Conservation (phyloP, 2,888 invertebrate genomes). For the Papilio protenor region DNA sequence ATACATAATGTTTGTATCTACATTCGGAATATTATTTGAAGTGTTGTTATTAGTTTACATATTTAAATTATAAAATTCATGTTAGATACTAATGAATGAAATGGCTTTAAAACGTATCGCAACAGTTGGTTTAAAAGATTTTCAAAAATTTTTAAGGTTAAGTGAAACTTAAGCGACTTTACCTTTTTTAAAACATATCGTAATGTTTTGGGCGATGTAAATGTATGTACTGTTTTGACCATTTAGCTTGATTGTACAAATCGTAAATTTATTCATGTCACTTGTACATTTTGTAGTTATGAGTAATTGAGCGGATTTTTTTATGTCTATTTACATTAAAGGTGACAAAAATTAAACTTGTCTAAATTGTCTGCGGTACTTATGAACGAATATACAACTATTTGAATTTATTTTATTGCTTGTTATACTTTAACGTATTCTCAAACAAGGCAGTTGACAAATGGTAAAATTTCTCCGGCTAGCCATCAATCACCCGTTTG, state of each 20-base stretch:
- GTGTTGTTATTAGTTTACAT: background rate
- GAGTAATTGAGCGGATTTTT: background rate
- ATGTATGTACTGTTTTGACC: slow-evolving; percentile 21
- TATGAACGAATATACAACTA: background rate
- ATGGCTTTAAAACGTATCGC: no score
- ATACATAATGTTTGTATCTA: background rate
- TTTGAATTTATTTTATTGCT: background rate
- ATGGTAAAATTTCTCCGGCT: slow-evolving; percentile 1
- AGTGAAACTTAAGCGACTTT: slow-evolving; percentile 6
- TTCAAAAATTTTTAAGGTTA: background rate
- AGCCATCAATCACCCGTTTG: slow-evolving; percentile 10
- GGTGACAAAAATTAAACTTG: background rate
- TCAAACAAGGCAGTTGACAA: background rate
- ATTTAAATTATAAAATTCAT: background rate
- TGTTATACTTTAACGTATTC: background rate
- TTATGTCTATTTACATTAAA: background rate
- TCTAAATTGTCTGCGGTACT: background rate
- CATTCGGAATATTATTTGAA: background rate
- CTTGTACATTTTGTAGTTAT: slow-evolving; percentile 26
- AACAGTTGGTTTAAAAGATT: background rate
- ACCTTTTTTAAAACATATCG: background rate
- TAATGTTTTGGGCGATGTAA: slow-evolving; percentile 15
- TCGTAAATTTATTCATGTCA: slow-evolving; percentile 27
- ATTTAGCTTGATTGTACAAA: slow-evolving; percentile 4
- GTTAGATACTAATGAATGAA: background rate